Conservation (phyloP, 2,888 invertebrate genomes). For the Frankliniella fusca region DNA sequence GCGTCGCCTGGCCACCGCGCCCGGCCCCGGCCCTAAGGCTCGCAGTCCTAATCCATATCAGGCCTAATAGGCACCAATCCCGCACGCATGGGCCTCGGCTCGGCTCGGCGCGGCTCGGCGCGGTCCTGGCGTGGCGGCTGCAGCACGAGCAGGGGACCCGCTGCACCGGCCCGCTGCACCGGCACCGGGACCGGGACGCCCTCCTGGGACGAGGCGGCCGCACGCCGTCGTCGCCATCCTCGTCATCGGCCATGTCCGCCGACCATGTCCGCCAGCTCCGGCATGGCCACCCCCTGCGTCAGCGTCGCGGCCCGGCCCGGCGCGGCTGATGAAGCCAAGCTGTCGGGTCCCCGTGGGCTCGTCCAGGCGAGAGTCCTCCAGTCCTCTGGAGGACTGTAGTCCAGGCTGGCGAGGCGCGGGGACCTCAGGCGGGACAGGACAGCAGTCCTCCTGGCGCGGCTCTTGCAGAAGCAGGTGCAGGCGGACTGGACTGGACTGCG, state of each 20-base stretch:
- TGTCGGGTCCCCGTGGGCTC: not conserved
- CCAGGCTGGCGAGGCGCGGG: not conserved
- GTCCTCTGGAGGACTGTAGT: no score
- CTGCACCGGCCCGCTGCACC: not conserved
- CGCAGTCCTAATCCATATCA: slow-evolving; percentile 5
- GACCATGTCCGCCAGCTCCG: no score
- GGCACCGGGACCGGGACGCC: not conserved
- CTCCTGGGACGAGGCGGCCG: not conserved
- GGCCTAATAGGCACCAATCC: slow-evolving; percentile 21
- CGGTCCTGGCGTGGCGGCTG: not conserved
- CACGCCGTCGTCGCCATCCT: not conserved
- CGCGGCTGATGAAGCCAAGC: no score
- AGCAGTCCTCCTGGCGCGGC: no score
- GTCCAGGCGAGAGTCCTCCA: no score
- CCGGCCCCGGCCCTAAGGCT: not conserved
- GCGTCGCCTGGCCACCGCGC: not conserved
- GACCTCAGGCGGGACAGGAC: not conserved
- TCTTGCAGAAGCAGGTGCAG: no score
- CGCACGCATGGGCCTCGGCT: slow-evolving; percentile 1
- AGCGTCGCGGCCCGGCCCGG: no score
- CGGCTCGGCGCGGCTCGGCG: not conserved
- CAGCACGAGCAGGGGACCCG: not conserved
- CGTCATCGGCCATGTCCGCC: not conserved
- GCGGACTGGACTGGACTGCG: not conserved
- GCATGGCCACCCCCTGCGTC: no score